These are phyloP conservation scores for Philopotamus ludificatus DNA, from an alignment of 1,140 invertebrate genomes.

Conservation along the genomic window DNA sequence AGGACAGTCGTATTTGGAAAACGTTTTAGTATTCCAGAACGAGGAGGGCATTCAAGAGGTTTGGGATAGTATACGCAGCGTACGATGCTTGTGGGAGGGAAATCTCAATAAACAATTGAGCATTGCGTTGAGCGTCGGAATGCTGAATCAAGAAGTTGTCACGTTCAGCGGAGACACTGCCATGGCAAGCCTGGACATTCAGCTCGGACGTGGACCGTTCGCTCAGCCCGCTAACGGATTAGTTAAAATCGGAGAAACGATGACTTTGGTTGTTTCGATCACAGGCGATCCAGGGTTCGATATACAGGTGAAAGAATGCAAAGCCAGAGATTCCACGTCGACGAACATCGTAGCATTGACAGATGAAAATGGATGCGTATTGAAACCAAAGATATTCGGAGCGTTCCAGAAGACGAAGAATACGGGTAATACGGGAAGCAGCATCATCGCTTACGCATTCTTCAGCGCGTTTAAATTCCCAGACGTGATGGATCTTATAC, in stretches of 20 bases:
- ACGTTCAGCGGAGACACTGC: slow-evolving; percentile 83
- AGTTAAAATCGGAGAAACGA: slow-evolving; percentile 78
- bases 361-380: slow-evolving; percentile 74
- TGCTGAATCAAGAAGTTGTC: slow-evolving; percentile 76
- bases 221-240: slow-evolving; percentile 72
- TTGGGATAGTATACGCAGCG: slow-evolving; percentile 76
- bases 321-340: slow-evolving; percentile 67
- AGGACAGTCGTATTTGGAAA: slow-evolving; percentile 77
- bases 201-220: slow-evolving; percentile 76
- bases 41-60: slow-evolving; percentile 79
- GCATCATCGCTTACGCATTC: slow-evolving; percentile 76
- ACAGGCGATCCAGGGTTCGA: slow-evolving; percentile 79
- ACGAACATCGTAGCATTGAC: slow-evolving; percentile 69
- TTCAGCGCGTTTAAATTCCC: slow-evolving; percentile 89
- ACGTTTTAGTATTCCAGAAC: slow-evolving; percentile 77
- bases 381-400: slow-evolving; percentile 80
- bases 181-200: slow-evolving; percentile 76
- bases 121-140: slow-evolving; percentile 74
- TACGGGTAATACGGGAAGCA: slow-evolving; percentile 71
- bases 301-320: slow-evolving; percentile 74
- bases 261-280: slow-evolving; percentile 80
- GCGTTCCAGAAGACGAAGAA: slow-evolving; percentile 78
- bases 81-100: slow-evolving; percentile 81
- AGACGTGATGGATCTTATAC: slow-evolving; percentile 79
- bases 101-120: slow-evolving; percentile 73